These are phyloP conservation scores for Sinodicranocentrus sp. DNA, from an alignment of 2,888 invertebrate species.

Conservation along the genomic window DNA sequence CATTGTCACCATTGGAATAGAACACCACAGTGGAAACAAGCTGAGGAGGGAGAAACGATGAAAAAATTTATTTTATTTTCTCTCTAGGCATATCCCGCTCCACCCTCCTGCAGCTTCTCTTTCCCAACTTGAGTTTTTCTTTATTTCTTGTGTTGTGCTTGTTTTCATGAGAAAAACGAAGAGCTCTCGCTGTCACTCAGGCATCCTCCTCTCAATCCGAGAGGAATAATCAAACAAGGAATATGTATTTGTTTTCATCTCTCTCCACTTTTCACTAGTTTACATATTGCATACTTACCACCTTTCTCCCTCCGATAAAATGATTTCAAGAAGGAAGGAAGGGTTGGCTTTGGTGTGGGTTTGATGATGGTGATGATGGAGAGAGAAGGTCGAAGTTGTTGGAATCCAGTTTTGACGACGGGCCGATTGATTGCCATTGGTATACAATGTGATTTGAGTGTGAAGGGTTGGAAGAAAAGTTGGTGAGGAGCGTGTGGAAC, in stretches of 20 bases:
- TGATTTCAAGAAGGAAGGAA: slow-evolving; percentile 51
- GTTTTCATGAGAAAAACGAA: slow-evolving; percentile 10
- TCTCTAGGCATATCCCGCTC: too few species aligned
- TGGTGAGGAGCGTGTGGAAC: background rate
- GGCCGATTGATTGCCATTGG: slow-evolving; percentile 59
- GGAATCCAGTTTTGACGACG: slow-evolving; percentile 32
- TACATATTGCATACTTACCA: slow-evolving; percentile 37
- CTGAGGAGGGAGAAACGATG: background rate
- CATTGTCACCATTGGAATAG: slow-evolving; percentile 8
- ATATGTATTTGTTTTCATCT: slow-evolving; percentile 56
- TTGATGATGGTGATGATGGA: slow-evolving; percentile 26
- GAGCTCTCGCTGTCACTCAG: slow-evolving; percentile 45
- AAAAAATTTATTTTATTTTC: background rate
- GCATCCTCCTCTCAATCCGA: slow-evolving; percentile 43
- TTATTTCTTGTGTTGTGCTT: background rate
- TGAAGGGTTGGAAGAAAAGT: slow-evolving; percentile 15
- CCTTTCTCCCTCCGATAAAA: slow-evolving; percentile 32
- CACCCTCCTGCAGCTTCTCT: too few species aligned
- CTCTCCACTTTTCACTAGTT: slow-evolving; percentile 35
- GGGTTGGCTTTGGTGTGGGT: slow-evolving; percentile 21
- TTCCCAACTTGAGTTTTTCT: too few species aligned
- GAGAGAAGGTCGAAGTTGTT: slow-evolving; percentile 11
- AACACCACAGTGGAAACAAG: slow-evolving; percentile 5
- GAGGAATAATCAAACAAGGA: slow-evolving; percentile 61
- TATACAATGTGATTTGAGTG: slow-evolving; percentile 32